Base-by-base conservation (phyloP, 2,797 vertebrate genomes). In the Nyctibius grandis region DNA sequence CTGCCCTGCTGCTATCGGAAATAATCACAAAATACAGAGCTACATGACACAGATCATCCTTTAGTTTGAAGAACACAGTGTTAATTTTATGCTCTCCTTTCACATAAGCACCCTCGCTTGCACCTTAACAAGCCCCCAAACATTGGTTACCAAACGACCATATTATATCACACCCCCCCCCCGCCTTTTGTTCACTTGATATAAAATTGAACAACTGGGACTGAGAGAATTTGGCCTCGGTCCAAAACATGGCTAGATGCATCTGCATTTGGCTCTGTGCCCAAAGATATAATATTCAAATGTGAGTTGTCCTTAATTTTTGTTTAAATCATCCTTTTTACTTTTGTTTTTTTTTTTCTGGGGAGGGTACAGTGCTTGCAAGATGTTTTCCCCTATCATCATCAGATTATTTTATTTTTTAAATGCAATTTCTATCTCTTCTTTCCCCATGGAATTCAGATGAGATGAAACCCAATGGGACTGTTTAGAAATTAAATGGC, bases 231-330 rank as follows among this genome's bases (percentile, higher is more conserved):
- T 97, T 98, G 97, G 98, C 96, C 92, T 33, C 6, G 4, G 76
- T 98, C 97, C 98, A 98, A 97, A 97, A 93, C 96, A 82, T 94
- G 96, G 96, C 79, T 97, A 97, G 95, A 96, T 79, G 89, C 96
- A 97, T 98, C 95, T 97, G 36, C 76, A 98, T 93, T 97, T 98
- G 98, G 97, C 97, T 96, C 69, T 91, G 78, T 97, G 98, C 98
- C 98, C 95, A 96, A 97, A 98, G 96, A 97, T 98, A 97, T 97
- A 97, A 98, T 98, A 97, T 97, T 98, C 96, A 98, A 97, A 97
- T 97, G 95, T 94, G 97, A 97, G 91, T 96, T 97, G 93, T 96
- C 93, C 97, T 97, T 98, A 97, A 97, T 97, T 98, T 97, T 97
- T 97, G 88, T 97, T 97, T 97, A 96, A 98, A 98, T 98, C 91